Evolutionary conservation across 2,797 vertebrate species (phyloP).

Genomic region (Margarornis squamiger): DNA sequence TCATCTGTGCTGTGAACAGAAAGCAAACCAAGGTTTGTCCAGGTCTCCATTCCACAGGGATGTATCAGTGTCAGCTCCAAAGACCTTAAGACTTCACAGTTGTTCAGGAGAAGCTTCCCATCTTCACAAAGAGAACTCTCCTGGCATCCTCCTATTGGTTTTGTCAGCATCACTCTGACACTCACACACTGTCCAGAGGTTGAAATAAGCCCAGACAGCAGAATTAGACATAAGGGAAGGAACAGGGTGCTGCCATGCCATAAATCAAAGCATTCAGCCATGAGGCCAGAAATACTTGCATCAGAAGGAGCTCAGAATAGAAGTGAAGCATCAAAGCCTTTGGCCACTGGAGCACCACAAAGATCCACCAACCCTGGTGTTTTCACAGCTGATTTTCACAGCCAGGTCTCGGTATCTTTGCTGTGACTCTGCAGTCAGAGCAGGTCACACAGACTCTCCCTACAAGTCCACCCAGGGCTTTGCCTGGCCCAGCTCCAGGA

Average conservation of each 20-base stretch:
- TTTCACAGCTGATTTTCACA: background rate
- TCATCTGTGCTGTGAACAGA: background rate
- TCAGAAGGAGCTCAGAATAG: conserved; percentile 23
- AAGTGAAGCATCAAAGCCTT: background rate
- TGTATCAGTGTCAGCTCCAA: background rate
- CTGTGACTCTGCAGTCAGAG: background rate
- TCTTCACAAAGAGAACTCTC: background rate
- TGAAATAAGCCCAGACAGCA: background rate
- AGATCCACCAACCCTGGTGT: background rate
- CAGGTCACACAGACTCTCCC: background rate
- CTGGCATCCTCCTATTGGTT: background rate
- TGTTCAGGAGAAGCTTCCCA: background rate
- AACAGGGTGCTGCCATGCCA: background rate
- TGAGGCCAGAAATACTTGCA: background rate
- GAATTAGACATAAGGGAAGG: background rate
- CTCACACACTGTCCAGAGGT: background rate
- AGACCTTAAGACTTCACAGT: background rate
- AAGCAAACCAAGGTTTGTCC: background rate
- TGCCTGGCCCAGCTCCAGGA: background rate
- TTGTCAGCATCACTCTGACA: background rate
- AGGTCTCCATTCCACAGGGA: background rate
- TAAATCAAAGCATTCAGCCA: conserved; percentile 25
- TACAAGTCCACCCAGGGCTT: background rate
- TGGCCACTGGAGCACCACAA: background rate
- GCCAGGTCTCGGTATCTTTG: background rate